phyloP scores from a whole-genome alignment of 2,113 vertebrate genomes.

The Choloepus hoffmanni region DNA sequence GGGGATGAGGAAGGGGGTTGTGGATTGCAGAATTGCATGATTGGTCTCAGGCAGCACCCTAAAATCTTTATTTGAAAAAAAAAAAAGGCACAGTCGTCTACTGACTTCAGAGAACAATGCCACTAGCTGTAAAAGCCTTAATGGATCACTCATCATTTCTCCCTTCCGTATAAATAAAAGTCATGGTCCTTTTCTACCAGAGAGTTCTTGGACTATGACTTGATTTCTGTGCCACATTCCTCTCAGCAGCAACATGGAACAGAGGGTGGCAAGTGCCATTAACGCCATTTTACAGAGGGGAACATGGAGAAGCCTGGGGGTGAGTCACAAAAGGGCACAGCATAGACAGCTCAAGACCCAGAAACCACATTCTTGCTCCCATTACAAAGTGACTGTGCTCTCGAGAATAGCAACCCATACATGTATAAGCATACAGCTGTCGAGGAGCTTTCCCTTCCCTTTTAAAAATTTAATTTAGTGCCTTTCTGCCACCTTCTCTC shows the following conservation, averaged over 20 bases:
- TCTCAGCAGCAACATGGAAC: neutral
- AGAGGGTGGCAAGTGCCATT: neutral
- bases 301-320: neutral
- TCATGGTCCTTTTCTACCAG: neutral
- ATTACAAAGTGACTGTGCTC: neutral
- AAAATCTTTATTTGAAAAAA: neutral
- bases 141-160: neutral
- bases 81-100: neutral
- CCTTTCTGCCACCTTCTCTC: neutral
- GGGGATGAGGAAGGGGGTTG: accelerated
- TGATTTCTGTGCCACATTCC: neutral
- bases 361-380: neutral
- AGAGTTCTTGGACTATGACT: neutral
- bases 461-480: neutral
- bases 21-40: neutral
- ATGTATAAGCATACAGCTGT: no score
- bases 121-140: neutral
- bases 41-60: neutral
- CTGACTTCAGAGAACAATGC: neutral
- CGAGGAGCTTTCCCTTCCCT: no score
- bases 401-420: neutral
- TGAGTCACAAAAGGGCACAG: neutral
- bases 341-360: neutral
- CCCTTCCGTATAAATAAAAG: conserved; percentile 20
- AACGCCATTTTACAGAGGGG: neutral